These are phyloP conservation scores for Heliocidaris erythrogramma DNA, from an alignment of 35 echinoderm and acorn worm species.

Conservation along the genomic window DNA sequence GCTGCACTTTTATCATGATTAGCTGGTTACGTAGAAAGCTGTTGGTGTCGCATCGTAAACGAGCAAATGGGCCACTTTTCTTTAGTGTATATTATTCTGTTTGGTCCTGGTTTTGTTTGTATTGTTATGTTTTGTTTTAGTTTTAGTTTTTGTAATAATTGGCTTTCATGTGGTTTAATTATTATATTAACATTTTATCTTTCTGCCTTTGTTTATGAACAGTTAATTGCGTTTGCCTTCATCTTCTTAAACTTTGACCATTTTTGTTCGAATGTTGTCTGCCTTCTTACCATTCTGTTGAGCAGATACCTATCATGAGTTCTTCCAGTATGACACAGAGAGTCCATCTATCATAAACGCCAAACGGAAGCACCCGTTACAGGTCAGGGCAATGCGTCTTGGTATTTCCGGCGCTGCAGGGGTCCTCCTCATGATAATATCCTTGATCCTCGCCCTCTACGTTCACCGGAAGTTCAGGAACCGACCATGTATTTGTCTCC, in stretches of 20 bases:
- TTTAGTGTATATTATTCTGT: too few relatives aligned
- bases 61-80: too few relatives aligned
- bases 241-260: not conserved
- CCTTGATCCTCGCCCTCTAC: constrained; percentile 35
- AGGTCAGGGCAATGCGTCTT: constrained; percentile 17
- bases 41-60: too few relatives aligned
- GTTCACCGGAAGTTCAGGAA: constrained; percentile 27
- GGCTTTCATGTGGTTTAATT: too few relatives aligned
- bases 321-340: constrained; percentile 16
- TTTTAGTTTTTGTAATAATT: too few relatives aligned
- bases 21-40: too few relatives aligned
- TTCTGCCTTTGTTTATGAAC: too few relatives aligned
- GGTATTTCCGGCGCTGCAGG: constrained; percentile 23
- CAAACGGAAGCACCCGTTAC: not conserved
- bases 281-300: not conserved
- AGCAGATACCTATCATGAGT: constrained; percentile 28
- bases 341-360: not conserved
- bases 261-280: not conserved
- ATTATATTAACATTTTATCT: too few relatives aligned
- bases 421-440: constrained; percentile 7
- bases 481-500: constrained; percentile 26
- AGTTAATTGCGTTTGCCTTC: too few relatives aligned
- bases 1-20: too few relatives aligned
- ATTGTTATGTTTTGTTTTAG: too few relatives aligned
- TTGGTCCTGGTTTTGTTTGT: too few relatives aligned